Evolutionary conservation across 1,140 invertebrate species (phyloP), one percentile per base, ranked within the genome.

Genomic region (Drosophila fuyamai): DNA sequence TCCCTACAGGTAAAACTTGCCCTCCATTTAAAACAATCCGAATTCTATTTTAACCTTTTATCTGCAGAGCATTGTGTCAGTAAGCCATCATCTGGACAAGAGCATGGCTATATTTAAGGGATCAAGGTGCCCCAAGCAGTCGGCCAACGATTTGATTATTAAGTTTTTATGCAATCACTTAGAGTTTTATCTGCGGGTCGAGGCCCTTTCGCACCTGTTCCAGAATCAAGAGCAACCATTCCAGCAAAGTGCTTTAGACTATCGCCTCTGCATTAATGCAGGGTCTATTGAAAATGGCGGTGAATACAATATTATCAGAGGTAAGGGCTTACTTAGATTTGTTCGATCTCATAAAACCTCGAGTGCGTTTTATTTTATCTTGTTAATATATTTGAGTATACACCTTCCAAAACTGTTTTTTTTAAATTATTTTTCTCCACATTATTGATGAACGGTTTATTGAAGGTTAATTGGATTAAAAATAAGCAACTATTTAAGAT

Each of bases 141-240:
- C 55, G 38, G 32, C 68, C 12, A 68, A 74, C 13, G 59, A 68
- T 14, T 46, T 55, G 14, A 55, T 77, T 14, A 57, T 53, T 1
- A 73, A 96, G 76, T 96, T 96, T 29, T 93, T 98, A 16, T 97
- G 97, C 91, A 95, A 95, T 67, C 95, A 96, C 77, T 96, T 99
- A 72, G 98, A 99, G 93, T 98, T 96, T 2, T 97, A 98, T 92
- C 93, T 99, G 38, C 94, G 98, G 43, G 93, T 99, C 8, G 96
- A 97, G 68, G 97, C 97, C 18, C 97, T 99, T 93, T 95, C 96
- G 2, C 97, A 99, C 93, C 94, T 99, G 29, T 96, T 98, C 80
- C 92, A 98, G 2, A 96, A 97, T 8, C 84, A 89, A 48, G 88
- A 88, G 27, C 77, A 85, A 36, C 91, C 92, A 6, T 92, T 92